Conservation (phyloP, 2,797 vertebrate species). For the Sphenopsis melanotis region DNA sequence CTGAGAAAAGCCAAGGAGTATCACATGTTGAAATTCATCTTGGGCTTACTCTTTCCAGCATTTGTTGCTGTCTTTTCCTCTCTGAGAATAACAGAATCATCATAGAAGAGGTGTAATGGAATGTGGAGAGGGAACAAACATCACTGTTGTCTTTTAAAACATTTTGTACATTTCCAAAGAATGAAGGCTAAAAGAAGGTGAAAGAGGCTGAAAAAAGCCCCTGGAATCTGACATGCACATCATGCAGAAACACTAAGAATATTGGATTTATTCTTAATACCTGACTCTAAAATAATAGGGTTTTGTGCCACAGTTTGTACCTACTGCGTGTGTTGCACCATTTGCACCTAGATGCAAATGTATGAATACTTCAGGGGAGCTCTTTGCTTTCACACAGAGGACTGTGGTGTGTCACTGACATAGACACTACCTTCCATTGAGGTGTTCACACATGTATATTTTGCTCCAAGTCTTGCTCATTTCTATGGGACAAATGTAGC, state of each 20-base stretch:
- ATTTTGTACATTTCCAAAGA: not conserved
- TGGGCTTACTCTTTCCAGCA: not conserved
- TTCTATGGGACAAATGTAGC: not conserved
- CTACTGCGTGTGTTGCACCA: not conserved
- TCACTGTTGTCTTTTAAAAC: not conserved
- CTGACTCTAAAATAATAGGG: not conserved
- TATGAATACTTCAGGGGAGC: not conserved
- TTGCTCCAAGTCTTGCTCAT: not conserved
- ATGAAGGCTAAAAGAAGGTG: not conserved
- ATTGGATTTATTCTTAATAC: not conserved
- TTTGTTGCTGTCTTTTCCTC: not conserved
- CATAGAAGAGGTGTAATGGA: not conserved
- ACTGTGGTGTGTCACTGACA: fast-evolving
- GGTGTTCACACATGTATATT: not conserved
- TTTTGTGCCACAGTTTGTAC: not conserved
- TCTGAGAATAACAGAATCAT: not conserved
- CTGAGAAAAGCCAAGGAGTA: not conserved
- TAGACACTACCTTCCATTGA: not conserved
- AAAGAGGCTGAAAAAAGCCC: not conserved
- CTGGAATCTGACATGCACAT: not conserved
- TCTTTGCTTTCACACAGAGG: not conserved
- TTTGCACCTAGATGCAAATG: not conserved
- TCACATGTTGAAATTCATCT: not conserved
- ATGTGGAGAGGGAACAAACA: not conserved
- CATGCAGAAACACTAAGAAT: not conserved